phyloP scores from a whole-genome alignment of 2,113 vertebrate species.

The Neoarius graeffei region DNA sequence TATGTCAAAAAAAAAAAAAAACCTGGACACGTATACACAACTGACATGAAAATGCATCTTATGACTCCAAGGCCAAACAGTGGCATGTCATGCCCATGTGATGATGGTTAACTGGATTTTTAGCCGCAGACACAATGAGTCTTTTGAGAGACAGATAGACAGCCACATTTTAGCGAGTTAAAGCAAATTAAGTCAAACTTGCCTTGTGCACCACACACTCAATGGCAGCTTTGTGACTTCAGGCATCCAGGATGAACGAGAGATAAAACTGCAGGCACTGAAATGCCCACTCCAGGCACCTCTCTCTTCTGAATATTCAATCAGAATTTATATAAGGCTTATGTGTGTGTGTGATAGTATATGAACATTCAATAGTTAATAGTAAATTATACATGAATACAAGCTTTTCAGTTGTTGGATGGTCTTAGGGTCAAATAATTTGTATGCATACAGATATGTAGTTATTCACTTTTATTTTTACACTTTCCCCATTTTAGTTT shows the following conservation, averaged over 20 bases:
- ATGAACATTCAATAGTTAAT: too few relatives aligned
- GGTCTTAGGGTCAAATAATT: neutral
- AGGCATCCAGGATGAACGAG: neutral
- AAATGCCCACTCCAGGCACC: neutral
- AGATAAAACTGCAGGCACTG: neutral
- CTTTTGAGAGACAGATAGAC: slow-evolving; percentile 67
- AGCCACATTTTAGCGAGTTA: slow-evolving; percentile 60
- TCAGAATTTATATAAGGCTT: too few relatives aligned
- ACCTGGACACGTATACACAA: slow-evolving; percentile 46
- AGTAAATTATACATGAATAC: too few relatives aligned
- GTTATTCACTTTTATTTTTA: neutral
- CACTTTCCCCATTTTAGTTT: neutral
- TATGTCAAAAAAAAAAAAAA: slow-evolving; percentile 12
- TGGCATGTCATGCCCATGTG: slow-evolving; percentile 77
- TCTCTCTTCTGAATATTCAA: neutral
- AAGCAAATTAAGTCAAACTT: slow-evolving; percentile 48
- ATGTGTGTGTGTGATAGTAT: too few relatives aligned
- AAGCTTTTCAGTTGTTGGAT: neutral
- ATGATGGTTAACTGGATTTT: slow-evolving; percentile 77
- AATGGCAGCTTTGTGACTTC: slow-evolving; percentile 20
- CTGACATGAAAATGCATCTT: slow-evolving; percentile 67
- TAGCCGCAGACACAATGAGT: slow-evolving; percentile 67
- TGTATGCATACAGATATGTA: neutral
- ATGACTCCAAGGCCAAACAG: slow-evolving; percentile 76
- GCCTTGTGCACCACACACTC: slow-evolving; percentile 13